Base-by-base conservation (phyloP, 1,140 invertebrate genomes). In the Halotydeus destructor region DNA sequence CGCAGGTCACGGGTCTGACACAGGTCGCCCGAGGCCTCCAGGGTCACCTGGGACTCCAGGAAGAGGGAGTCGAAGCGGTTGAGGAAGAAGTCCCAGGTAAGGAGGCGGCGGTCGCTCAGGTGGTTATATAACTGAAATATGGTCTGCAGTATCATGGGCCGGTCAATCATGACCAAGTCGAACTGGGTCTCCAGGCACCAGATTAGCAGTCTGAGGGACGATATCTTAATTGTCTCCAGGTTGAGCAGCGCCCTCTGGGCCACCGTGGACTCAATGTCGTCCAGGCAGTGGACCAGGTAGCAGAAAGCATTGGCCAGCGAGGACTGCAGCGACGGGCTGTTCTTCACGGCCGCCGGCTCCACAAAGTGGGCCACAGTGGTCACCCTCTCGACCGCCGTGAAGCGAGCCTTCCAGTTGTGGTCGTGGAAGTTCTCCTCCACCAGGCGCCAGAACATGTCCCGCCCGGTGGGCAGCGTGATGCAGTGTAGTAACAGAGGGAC, bases 71-170 rank as follows among this genome's bases (percentile, higher is more conserved):
- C 93, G 60, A 99, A 97, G 35, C 91, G 71, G 59, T 88, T 88
- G 3, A 96, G 67, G 58, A 99, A 99, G 64, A 99, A 98, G 44
- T 97, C 86, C 91, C 93, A 99, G 1, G 75, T 75, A 5, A 98
- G 66, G 45, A 97, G 82, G 48, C 75, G 73, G 28, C 86, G 67
- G 55, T 94, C 83, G 46, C 77, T 79, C 2, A 98, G 67, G 5
- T 82, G 78, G 56, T 89, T 93, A 54, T 89, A 80, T 2, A 99
- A 66, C 56, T 96, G 82, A 61, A 89, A 86, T 14, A 99, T 68
- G 0, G 82, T 78, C 59, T 94, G 85, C n/a, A 99, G 69, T 24
- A 99, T 85, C 70, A 98, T 81, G 1, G 89, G 85, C 25, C 94
- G 69, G 59, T 99, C 94, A 26, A 86, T 74, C 42, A 96, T 89